phyloP scores from a whole-genome alignment of 2,888 invertebrate genomes.

The Gonocerus acuteangulatus region DNA sequence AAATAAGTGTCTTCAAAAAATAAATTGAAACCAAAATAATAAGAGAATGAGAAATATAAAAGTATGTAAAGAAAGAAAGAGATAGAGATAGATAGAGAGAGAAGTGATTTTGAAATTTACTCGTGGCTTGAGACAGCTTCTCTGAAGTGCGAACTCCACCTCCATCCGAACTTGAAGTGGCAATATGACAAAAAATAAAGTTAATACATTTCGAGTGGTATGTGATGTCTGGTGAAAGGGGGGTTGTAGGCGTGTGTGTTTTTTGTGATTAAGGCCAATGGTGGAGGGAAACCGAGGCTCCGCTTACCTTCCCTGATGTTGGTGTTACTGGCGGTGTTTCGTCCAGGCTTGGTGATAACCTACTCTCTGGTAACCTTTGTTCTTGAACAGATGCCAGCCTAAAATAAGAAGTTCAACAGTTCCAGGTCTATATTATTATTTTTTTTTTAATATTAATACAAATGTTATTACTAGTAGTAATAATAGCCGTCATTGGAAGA shows the following conservation, averaged over 20 bases:
- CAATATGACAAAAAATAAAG: conserved; percentile 27
- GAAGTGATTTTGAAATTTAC: conserved; percentile 48
- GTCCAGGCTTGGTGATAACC: conserved; percentile 54
- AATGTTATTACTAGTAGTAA: no score
- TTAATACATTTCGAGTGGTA: conserved; percentile 24
- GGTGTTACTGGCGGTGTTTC: conserved; percentile 55
- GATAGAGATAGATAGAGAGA: conserved; percentile 26
- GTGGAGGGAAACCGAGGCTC: not conserved
- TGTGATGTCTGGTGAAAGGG: conserved; percentile 23
- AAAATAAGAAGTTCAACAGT: conserved; percentile 38
- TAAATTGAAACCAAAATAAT: conserved; percentile 33
- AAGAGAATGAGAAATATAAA: conserved; percentile 32
- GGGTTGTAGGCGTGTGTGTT: conserved; percentile 26
- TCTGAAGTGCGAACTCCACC: conserved; percentile 94
- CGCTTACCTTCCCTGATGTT: conserved; percentile 62
- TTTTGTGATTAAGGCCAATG: conserved; percentile 3
- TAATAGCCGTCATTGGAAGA: no score
- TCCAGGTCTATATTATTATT: no score
- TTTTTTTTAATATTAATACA: no score
- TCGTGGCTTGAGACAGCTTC: conserved; percentile 85
- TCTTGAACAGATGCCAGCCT: conserved; percentile 96
- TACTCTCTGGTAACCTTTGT: conserved; percentile 70
- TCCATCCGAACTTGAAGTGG: conserved; percentile 72
- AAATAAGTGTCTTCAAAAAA: conserved; percentile 39
- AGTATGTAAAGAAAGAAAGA: conserved; percentile 27